phyloP scores from a whole-genome alignment of 2,888 invertebrate genomes.

The Congeria kusceri region DNA sequence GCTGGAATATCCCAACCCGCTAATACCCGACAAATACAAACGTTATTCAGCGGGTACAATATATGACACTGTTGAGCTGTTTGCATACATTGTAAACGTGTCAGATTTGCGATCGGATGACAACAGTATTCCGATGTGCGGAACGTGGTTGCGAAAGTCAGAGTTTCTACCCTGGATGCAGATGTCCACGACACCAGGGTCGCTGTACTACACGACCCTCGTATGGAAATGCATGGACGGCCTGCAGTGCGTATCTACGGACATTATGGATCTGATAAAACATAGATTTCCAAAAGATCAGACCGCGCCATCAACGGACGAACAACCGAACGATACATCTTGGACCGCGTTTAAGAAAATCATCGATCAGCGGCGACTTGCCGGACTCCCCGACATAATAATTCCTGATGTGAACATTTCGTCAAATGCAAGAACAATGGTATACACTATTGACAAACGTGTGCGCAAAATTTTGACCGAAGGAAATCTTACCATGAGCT shows the following conservation, averaged over 20 bases:
- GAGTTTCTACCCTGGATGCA: conserved; percentile 71
- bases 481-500: conserved; percentile 16
- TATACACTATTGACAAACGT: conserved; percentile 46
- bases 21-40: conserved; percentile 56
- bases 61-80: conserved; percentile 62
- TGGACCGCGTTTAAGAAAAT: conserved; percentile 66
- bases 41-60: conserved; percentile 58
- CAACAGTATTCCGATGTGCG: conserved; percentile 43
- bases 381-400: conserved; percentile 61
- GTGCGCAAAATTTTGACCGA: conserved; percentile 39
- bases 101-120: conserved; percentile 26
- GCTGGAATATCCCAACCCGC: conserved; percentile 63
- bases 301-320: conserved; percentile 52
- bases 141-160: conserved; percentile 62
- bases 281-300: conserved; percentile 47
- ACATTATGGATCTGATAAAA: conserved; percentile 56
- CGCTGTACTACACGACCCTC: conserved; percentile 59
- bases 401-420: conserved; percentile 55
- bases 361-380: conserved; percentile 60
- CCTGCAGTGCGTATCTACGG: conserved; percentile 56
- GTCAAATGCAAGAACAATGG: conserved; percentile 7
- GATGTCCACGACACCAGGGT: conserved; percentile 58
- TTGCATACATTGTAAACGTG: conserved; percentile 56
- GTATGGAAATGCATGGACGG: conserved; percentile 62
- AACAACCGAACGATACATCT: conserved; percentile 65